Evolutionary conservation across 2,797 vertebrate species (phyloP).

Genomic region (Hydrophis major): DNA sequence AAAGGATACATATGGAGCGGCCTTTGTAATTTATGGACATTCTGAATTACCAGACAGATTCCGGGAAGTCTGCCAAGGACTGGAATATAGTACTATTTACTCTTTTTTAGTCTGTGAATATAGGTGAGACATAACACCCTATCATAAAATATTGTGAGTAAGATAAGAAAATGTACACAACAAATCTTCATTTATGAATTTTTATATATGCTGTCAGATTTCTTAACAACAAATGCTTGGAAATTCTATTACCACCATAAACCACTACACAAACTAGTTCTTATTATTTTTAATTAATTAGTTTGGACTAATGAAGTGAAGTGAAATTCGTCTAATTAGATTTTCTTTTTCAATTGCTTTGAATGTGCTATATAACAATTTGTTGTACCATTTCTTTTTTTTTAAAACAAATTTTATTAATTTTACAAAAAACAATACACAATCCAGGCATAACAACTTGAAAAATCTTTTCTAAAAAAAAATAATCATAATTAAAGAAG

Average conservation of each 20-base stretch:
- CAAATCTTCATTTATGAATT: not conserved
- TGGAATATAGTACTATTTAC: too few species aligned
- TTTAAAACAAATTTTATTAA: too few species aligned
- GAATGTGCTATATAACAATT: not conserved
- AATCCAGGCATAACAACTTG: too few species aligned
- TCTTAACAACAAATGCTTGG: not conserved
- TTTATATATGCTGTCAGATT: not conserved
- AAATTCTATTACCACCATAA: not conserved
- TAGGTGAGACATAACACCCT: not conserved
- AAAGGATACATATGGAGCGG: too few species aligned
- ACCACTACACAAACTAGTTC: not conserved
- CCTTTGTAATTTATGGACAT: too few species aligned
- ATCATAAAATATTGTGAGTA: not conserved
- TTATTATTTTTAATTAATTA: slow-evolving; percentile 4
- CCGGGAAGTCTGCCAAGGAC: too few species aligned
- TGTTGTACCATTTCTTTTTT: not conserved
- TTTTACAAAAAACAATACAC: too few species aligned
- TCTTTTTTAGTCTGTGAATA: too few species aligned
- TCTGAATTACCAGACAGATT: too few species aligned
- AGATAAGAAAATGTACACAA: not conserved
- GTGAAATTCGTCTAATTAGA: not conserved
- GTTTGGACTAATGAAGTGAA: not conserved
- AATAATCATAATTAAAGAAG: too few species aligned
- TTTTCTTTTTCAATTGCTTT: not conserved
- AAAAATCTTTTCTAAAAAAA: too few species aligned